Evolutionary conservation across 2,888 invertebrate species (phyloP), one percentile per base, ranked within the genome.

Genomic region (Corbicula japonica): DNA sequence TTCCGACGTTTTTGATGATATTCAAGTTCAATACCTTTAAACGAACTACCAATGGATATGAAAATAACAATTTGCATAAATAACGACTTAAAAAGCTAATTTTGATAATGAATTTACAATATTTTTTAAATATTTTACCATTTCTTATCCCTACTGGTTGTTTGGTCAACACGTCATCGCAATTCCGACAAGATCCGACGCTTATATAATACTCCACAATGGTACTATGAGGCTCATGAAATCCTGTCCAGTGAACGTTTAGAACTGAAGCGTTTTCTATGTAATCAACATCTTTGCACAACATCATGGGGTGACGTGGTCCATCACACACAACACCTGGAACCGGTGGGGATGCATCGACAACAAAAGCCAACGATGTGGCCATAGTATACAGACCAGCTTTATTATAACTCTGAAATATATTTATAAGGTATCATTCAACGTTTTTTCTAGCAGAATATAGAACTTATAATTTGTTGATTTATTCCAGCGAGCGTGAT

Each of bases 321-420:
- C 82, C 85, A 46, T 86, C 86, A 68, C 72, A 84, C 10, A 85
- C 81, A 60, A 74, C 80, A n/a, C 85, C 86, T 28, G 63, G 32
- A 8, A 72, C 48, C 10, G 86, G 86, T 0, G 86, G 81, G 8
- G 86, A 65, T 1, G 80, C 71, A 54, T 87, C 86, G 0, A 87
- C 84, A 12, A 56, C 65, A 41, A 80, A 79, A 10, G 85, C 85
- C 83, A 84, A 87, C 0, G 86, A 87, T 10, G 75, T 61, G 15
- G 80, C 81, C n/a, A 74, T 41, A 21, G 77, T 73, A 15, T 70
- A 74, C 4, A 84, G 50, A 21, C 86, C 86, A 23, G 81, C 85
- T 15, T 74, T 76, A 60, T 87, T 85, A 28, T 76, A 80, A 10
- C 80, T 80, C 85, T 85, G 46, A 30, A 38, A 69, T 34, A 26